Percentiles rank a stretch among this genome's conserved stretches.
phyloP scores from a whole-genome alignment of 2,113 vertebrate species.

The Antechinus flavipes region DNA sequence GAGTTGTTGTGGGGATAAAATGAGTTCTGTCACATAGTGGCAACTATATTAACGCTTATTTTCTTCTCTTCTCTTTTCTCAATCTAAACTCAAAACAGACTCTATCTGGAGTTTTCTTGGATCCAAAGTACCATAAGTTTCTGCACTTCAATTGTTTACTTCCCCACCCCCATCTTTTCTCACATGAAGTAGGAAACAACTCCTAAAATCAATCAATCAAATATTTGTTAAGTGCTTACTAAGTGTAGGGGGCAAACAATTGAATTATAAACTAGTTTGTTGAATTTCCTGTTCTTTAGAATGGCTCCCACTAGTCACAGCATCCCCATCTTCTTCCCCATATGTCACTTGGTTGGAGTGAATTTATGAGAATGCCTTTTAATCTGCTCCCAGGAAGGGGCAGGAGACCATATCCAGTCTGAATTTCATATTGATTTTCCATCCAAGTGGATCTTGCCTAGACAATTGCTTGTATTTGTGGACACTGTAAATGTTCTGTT shows the following conservation, averaged over 20 bases:
- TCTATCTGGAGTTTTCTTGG: not conserved
- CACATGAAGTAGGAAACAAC: not conserved
- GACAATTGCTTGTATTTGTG: conserved; percentile 18
- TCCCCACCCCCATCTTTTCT: not conserved
- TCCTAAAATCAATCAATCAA: not conserved
- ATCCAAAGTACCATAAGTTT: not conserved
- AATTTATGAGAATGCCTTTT: conserved; percentile 26
- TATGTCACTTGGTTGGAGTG: conserved; percentile 13
- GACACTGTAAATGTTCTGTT: not conserved
- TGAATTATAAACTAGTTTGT: not conserved
- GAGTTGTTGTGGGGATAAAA: not conserved
- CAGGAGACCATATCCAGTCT: conserved; percentile 22
- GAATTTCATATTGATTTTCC: conserved; percentile 59
- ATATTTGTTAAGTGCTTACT: not conserved
- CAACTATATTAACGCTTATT: not conserved
- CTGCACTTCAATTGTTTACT: not conserved
- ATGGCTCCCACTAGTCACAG: not conserved
- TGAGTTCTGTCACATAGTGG: not conserved
- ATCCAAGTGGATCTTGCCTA: conserved; percentile 34
- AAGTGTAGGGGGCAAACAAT: not conserved
- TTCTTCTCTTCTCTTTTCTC: not conserved
- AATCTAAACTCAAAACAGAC: not conserved
- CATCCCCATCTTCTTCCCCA: not conserved
- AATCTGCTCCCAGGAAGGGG: not conserved
- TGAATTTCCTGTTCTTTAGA: not conserved